Percentiles rank a stretch among this genome's conserved stretches.
These are phyloP conservation scores for Anoplolepis gracilipes DNA, from an alignment of 1,140 invertebrate species.

Conservation along the genomic window DNA sequence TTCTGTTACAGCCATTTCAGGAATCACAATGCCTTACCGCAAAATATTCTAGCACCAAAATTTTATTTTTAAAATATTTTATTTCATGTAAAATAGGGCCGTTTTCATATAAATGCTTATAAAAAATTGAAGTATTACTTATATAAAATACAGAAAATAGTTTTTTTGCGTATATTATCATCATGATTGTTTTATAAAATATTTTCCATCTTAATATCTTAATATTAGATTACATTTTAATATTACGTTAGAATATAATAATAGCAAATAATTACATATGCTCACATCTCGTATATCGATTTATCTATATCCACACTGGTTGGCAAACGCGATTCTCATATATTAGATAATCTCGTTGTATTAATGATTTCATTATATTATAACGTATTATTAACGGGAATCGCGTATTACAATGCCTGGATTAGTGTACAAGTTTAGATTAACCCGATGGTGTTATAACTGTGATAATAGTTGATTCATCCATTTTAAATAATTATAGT, in stretches of 20 bases:
- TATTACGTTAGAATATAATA: no score
- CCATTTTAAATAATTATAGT: constrained; percentile 4
- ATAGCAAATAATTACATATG: neutral
- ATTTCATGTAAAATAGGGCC: neutral
- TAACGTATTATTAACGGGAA: neutral
- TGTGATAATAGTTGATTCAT: neutral
- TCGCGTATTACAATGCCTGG: neutral
- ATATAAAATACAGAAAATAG: neutral
- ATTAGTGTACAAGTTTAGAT: neutral
- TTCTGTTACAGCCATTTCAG: neutral
- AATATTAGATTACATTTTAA: no score
- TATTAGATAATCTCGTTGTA: neutral
- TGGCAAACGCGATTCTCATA: neutral
- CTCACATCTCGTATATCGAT: neutral
- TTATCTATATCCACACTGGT: neutral
- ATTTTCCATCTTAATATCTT: neutral
- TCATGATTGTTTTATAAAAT: neutral
- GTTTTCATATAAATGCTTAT: neutral
- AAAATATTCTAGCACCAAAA: neutral
- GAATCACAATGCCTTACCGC: neutral
- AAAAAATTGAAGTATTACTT: neutral
- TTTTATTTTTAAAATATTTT: neutral
- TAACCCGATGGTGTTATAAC: neutral
- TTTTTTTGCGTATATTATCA: neutral
- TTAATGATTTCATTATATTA: constrained; percentile 9